Percentiles rank a stretch among this genome's conserved stretches.
phyloP scores from a whole-genome alignment of 2,797 vertebrate species.

The Oreochromis grahami region DNA sequence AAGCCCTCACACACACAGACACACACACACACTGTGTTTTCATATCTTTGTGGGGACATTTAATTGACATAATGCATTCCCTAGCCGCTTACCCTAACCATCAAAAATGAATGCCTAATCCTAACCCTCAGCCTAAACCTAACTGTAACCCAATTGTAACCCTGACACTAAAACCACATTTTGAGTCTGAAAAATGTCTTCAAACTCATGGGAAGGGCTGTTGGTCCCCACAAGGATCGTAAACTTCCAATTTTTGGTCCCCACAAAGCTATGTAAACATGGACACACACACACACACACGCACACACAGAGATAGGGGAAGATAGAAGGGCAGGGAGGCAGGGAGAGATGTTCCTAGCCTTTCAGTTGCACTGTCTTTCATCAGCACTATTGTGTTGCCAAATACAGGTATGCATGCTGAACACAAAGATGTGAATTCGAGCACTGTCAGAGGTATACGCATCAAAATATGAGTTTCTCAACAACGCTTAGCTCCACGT shows the following conservation, averaged over 20 bases:
- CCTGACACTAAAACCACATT: not conserved
- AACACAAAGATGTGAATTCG: conserved; percentile 53
- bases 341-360: conserved; percentile 3
- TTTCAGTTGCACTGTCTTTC: conserved; percentile 56
- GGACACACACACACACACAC: not conserved
- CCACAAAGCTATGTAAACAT: not conserved
- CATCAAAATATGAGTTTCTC: conserved; percentile 63
- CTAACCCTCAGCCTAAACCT: not conserved
- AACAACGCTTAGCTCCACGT: conserved; percentile 55
- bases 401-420: conserved; percentile 52
- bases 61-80: not conserved
- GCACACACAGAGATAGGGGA: not conserved
- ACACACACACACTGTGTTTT: not conserved
- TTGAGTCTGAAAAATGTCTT: not conserved
- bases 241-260: not conserved
- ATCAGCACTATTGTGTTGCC: conserved; percentile 64
- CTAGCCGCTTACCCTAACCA: not conserved
- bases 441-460: conserved; percentile 45
- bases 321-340: not conserved
- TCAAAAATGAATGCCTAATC: not conserved
- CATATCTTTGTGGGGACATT: not conserved
- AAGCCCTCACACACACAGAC: not conserved
- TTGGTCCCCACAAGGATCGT: not conserved
- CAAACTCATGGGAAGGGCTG: not conserved
- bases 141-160: not conserved